Percentiles rank a stretch among this genome's conserved stretches.
These are phyloP conservation scores for Pogonocichla stellata DNA, from an alignment of 2,113 vertebrate species.

Conservation along the genomic window DNA sequence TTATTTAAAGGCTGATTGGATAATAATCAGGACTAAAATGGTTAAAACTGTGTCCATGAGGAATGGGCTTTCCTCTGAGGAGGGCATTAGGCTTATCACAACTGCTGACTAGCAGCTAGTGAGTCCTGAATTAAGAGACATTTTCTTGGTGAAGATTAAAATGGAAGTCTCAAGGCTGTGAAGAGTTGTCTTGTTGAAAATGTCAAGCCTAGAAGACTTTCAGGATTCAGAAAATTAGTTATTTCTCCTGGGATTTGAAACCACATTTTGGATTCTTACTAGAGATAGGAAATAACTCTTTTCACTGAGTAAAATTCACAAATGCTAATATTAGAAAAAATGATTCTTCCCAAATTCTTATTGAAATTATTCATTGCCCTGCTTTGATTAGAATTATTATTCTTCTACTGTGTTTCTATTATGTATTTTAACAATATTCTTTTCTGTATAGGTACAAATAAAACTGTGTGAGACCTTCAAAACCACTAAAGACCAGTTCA, in stretches of 20 bases:
- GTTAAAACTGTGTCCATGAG: background rate
- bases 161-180: background rate
- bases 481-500: background rate
- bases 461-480: background rate
- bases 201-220: slow-evolving; percentile 15
- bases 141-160: slow-evolving; percentile 25
- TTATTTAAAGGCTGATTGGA: background rate
- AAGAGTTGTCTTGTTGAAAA: slow-evolving; percentile 25
- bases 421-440: background rate
- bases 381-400: background rate
- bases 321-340: background rate
- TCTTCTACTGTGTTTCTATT: background rate
- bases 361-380: background rate
- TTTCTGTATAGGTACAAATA: background rate
- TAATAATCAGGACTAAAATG: background rate
- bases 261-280: background rate
- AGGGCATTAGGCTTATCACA: background rate
- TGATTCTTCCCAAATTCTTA: background rate
- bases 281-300: background rate
- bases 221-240: slow-evolving; percentile 2
- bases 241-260: background rate
- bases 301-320: background rate
- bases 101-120: background rate
- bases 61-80: background rate
- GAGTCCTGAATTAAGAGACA: slow-evolving; percentile 8